Evolutionary conservation across 2,888 invertebrate species (phyloP), one percentile per base, ranked within the genome.

Genomic region (Athrips mouffetella): DNA sequence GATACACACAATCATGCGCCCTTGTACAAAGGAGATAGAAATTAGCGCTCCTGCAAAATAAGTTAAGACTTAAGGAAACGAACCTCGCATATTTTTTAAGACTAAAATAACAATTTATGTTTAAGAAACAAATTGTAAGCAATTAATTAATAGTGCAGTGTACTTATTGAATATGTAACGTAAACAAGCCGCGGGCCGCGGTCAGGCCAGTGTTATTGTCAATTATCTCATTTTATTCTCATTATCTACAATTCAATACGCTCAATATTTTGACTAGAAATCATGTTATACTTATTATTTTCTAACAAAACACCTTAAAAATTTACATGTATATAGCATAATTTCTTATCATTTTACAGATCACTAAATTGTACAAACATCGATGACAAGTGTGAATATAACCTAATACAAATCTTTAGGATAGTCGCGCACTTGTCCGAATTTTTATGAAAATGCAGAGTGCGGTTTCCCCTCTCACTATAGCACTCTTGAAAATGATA

Each of bases 261-360:
- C 79, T 88, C 83, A 84, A 87, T 86, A 85, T 82, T 86, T 86
- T 89, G 89, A 89, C 89, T 89, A 89, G 89, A 89, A 88, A 86
- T 84, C 87, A 83, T 87, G 82, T 84, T 84, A 80, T 80, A 82
- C 76, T 80, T 77, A 80, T 81, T 83, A 84, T 70, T 78, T 75
- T 82, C 80, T 83, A 86, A 84, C 76, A 84, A 84, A 84, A 85
- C 82, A 79, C 80, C n/a, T 81, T 73, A 73, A 37, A 64, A 77
- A 80, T 86, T 78, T 87, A 87, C 86, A 87, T 67, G 68, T 80
- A 82, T 84, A 85, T 83, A 83, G 78, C 81, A 82, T 77, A 76
- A 79, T 80, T 81, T 81, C 76, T 77, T 80, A 80, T 80, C 72
- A 65, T 82, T 85, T 82, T 85, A 86, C 79, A 84, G 69, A 76